These are phyloP conservation scores for Halichondria panicea DNA, from an alignment of 37 sponge, comb jelly and placozoan species.

Conservation along the genomic window DNA sequence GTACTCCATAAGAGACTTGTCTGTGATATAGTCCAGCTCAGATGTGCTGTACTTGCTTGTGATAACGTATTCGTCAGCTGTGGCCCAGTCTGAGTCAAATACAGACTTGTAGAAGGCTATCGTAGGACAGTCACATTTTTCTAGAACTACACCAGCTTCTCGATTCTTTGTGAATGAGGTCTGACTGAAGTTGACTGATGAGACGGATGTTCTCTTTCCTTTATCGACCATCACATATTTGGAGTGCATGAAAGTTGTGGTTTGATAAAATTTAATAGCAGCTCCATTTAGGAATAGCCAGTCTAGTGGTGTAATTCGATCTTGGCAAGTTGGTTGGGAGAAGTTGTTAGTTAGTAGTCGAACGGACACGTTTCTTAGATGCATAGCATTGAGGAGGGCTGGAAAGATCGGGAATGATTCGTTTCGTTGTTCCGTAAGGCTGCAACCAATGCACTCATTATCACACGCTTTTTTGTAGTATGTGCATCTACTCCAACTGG, in stretches of 20 bases:
- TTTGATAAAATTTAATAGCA: slow-evolving; percentile 57
- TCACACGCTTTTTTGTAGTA: slow-evolving; percentile 26
- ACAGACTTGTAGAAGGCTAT: slow-evolving; percentile 57
- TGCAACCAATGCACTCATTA: slow-evolving; percentile 65
- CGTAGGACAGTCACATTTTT: slow-evolving; percentile 36
- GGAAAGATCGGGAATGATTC: slow-evolving; percentile 84
- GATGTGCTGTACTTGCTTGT: slow-evolving; percentile 39
- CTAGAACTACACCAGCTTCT: slow-evolving; percentile 85
- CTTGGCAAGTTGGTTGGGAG: slow-evolving; percentile 46
- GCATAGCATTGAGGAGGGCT: slow-evolving; percentile 81
- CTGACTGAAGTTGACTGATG: slow-evolving; percentile 87
- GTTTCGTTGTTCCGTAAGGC: slow-evolving; percentile 40
- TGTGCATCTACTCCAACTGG: slow-evolving; percentile 85
- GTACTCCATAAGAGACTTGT: slow-evolving; percentile 18
- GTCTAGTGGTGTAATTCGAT: slow-evolving; percentile 72
- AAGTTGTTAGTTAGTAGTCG: slow-evolving; percentile 79
- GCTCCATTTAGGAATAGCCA: slow-evolving; percentile 78
- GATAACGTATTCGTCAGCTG: slow-evolving; percentile 30
- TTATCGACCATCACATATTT: slow-evolving; percentile 78
- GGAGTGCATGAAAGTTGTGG: slow-evolving; percentile 84
- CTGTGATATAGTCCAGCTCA: slow-evolving; percentile 63
- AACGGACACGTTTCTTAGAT: slow-evolving; percentile 40
- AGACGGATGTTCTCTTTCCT: slow-evolving; percentile 71
- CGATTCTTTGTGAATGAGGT: slow-evolving; percentile 85
- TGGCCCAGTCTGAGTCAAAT: slow-evolving; percentile 80